phyloP scores from a whole-genome alignment of 2,797 vertebrate genomes.

The Cossypha dichroa region DNA sequence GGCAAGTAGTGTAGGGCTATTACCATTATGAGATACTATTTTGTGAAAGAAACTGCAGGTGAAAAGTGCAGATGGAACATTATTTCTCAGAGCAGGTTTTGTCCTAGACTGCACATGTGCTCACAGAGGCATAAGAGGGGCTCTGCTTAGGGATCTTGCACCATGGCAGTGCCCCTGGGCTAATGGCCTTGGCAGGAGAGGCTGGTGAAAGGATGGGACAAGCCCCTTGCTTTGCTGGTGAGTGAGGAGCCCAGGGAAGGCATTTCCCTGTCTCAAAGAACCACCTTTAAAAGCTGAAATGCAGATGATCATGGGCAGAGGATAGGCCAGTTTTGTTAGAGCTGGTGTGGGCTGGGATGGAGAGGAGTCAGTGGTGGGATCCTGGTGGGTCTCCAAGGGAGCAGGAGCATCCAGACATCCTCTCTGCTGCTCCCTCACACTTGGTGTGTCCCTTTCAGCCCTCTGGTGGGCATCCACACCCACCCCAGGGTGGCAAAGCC shows the following conservation, averaged over 20 bases:
- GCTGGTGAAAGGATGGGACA: not conserved
- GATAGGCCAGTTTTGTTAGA: not conserved
- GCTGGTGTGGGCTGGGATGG: not conserved
- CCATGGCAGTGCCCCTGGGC: fast-evolving
- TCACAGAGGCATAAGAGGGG: not conserved
- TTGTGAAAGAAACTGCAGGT: not conserved
- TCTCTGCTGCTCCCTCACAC: not conserved
- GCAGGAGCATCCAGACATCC: not conserved
- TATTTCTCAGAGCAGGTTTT: not conserved
- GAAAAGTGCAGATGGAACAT: not conserved
- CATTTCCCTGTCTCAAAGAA: not conserved
- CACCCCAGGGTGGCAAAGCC: not conserved
- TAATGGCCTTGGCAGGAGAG: not conserved
- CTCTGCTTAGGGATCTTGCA: not conserved
- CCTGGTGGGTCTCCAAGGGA: not conserved
- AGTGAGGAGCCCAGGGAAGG: not conserved
- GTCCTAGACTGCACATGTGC: not conserved
- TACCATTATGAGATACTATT: not conserved
- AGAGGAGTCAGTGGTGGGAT: not conserved
- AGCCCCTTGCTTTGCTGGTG: not conserved
- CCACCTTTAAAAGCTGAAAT: not conserved
- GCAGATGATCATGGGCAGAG: not conserved
- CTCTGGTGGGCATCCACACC: fast-evolving
- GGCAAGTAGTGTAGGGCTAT: not conserved
- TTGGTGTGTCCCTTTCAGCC: not conserved